Evolutionary conservation across 2,113 vertebrate species (phyloP).

Genomic region (Acanthisitta chloris): DNA sequence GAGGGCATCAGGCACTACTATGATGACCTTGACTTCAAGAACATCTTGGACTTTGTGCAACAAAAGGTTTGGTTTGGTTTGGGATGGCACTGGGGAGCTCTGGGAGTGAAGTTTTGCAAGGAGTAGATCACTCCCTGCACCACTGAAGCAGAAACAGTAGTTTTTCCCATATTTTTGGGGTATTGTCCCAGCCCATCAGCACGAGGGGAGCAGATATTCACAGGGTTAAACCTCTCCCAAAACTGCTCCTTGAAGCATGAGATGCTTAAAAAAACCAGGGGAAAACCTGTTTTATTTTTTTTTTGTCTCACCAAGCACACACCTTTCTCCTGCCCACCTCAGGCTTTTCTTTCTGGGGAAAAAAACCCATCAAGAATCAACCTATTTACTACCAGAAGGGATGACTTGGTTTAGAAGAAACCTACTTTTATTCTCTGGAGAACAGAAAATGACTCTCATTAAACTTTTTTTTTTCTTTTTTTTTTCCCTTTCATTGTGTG

Average conservation of each 20-base stretch:
- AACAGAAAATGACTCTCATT: background rate
- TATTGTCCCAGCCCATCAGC: no score
- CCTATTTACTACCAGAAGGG: background rate
- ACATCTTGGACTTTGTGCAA: slow-evolving; percentile 91
- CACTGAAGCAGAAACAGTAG: fast-evolving
- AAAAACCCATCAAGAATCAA: background rate
- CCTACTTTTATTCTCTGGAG: background rate
- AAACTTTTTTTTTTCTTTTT: background rate
- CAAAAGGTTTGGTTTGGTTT: slow-evolving; percentile 76
- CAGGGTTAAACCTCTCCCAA: background rate
- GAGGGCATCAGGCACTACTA: slow-evolving; percentile 91
- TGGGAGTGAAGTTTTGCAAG: fast-evolving
- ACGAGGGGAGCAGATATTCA: background rate
- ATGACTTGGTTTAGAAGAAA: background rate
- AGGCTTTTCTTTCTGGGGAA: background rate
- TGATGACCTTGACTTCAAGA: slow-evolving; percentile 92
- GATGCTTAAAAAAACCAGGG: background rate
- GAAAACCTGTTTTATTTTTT: fast-evolving
- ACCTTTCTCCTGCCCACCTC: no score
- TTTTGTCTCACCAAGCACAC: background rate
- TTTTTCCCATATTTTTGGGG: background rate
- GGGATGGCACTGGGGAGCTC: no score
- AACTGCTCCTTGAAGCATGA: background rate
- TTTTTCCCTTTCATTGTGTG: background rate
- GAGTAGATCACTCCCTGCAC: no score